Evolutionary conservation across 2,888 invertebrate genomes (phyloP), one percentile per base, ranked within the genome.

Genomic region (Acholoe squamosa): DNA sequence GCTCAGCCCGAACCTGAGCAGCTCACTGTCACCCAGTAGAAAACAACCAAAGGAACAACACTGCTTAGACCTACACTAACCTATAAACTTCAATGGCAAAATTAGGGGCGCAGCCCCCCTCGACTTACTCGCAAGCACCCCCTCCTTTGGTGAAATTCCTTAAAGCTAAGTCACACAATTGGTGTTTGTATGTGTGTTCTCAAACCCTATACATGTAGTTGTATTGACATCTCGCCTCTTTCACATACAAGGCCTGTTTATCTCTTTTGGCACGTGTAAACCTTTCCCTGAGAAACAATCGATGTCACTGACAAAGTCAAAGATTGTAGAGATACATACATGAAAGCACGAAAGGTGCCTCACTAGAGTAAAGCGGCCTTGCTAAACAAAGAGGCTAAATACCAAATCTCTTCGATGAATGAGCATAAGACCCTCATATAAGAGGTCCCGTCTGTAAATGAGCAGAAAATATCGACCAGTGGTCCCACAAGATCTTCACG

Each of bases 381-480:
- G 54, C 54, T 19, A 61, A 61, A 61, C 3, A 7, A 61, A n/a
- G 61, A 61, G 61, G 61, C 61, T n/a, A 61, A 61, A 7, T n/a
- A 12, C 61, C n/a, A 61, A 61, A 61, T 61, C 61, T 19, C 61
- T 61, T 61, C 61, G 19, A 61, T 61, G 61, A 61, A 61, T 61
- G 19, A 61, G 19, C 61, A 61, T 61, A 3, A 61, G 7, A 3
- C n/a, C n/a, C 61, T n/a, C 61, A n/a, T 3, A 14, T 19, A 14
- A 61, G 1, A 14, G 7, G 19, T 61, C 61, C 28, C 28, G 3
- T 25, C 31, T 71, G 5, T 16, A 71, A 71, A 71, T 71, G 71
- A 71, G 71, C 71, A n/a, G 31, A 28, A 71, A 71, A 71, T 71
- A 71, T 71, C 71, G 71, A 28, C n/a, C 25, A 28, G 71, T 71